phyloP scores from a whole-genome alignment of 2,797 vertebrate species.

The Brachymystax lenok region DNA sequence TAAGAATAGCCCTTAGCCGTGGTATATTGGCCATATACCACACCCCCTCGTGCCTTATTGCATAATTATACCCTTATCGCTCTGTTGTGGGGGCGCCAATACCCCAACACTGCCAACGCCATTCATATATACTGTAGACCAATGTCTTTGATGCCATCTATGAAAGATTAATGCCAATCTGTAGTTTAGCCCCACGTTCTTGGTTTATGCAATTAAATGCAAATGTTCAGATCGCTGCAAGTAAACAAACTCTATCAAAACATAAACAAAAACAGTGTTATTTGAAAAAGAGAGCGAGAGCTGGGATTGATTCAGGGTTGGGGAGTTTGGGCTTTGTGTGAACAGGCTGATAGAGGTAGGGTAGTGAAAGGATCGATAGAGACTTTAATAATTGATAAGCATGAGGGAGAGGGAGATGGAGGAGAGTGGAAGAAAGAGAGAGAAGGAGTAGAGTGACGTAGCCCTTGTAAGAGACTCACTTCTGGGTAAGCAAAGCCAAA shows the following conservation, averaged over 20 bases:
- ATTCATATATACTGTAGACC: no score
- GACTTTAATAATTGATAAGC: constrained; percentile 86
- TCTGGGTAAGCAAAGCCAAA: constrained; percentile 77
- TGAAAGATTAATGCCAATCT: no score
- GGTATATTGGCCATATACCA: no score
- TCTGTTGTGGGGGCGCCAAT: background rate
- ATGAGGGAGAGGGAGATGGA: constrained; percentile 61
- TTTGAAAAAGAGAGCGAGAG: no score
- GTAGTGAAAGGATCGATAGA: constrained; percentile 80
- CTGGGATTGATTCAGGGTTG: constrained; percentile 70
- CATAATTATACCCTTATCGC: background rate
- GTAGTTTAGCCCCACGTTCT: no score
- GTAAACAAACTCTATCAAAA: no score
- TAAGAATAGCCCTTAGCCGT: no score
- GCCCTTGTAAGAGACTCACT: constrained; percentile 70
- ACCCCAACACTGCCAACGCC: background rate
- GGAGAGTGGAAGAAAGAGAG: constrained; percentile 22
- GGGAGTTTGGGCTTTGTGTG: constrained; percentile 77
- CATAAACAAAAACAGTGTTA: no score
- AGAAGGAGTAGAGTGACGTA: constrained; percentile 43
- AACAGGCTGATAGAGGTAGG: constrained; percentile 78
- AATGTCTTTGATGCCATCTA: no score
- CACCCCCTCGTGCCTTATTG: no score
- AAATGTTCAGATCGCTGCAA: no score
- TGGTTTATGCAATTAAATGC: no score